Conservation (phyloP, 2,797 vertebrate species). For the Catharus ustulatus region DNA sequence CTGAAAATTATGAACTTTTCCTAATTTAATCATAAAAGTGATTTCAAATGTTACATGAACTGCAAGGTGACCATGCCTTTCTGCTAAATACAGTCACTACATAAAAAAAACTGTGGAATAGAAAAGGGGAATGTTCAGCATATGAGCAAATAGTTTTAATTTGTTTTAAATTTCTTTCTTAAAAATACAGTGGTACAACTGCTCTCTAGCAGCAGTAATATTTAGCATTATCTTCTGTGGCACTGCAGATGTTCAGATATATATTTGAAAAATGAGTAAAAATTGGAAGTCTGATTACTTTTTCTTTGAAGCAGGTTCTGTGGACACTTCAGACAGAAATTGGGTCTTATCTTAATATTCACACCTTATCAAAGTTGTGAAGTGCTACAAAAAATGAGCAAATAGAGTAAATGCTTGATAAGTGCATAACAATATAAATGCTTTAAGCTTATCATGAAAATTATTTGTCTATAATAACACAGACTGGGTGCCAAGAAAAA, state of each 20-base stretch:
- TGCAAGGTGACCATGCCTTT: not conserved
- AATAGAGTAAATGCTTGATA: constrained; percentile 36
- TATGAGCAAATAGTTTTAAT: not conserved
- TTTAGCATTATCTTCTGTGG: not conserved
- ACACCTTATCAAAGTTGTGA: constrained; percentile 46
- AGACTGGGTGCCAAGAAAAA: constrained; percentile 12
- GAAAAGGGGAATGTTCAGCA: not conserved
- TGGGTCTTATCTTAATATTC: constrained; percentile 53
- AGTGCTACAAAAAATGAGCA: constrained; percentile 37
- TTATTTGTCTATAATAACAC: constrained; percentile 56
- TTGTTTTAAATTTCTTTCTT: not conserved
- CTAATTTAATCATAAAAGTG: not conserved
- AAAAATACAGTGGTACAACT: not conserved
- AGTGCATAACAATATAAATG: constrained; percentile 35
- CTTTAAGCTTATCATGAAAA: constrained; percentile 41
- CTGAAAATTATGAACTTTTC: not conserved
- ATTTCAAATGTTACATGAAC: not conserved
- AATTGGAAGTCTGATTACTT: constrained; percentile 2
- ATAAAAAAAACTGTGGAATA: not conserved
- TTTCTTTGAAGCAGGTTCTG: constrained; percentile 25
- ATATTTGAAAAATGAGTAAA: not conserved
- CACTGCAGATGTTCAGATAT: not conserved
- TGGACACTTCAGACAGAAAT: constrained; percentile 25
- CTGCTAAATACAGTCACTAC: not conserved
- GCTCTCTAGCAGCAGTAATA: not conserved